Evolutionary conservation across 2,797 vertebrate genomes (phyloP).

Genomic region (Sphenodon punctatus): DNA sequence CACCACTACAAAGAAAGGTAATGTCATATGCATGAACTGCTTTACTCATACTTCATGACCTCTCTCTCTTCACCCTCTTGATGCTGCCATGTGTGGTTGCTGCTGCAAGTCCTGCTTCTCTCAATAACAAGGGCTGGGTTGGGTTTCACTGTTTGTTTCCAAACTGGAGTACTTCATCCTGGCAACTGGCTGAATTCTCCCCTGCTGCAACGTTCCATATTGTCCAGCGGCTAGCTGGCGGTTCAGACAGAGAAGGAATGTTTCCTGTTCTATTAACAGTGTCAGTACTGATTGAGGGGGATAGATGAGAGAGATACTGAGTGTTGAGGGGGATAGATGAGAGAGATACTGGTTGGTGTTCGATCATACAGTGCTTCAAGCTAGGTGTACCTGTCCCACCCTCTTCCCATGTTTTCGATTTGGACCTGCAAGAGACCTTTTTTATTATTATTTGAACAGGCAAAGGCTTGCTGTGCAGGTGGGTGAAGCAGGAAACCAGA

Average conservation of each 20-base stretch:
- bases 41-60: background rate
- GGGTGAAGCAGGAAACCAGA: background rate
- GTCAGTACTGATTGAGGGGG: too few relatives aligned
- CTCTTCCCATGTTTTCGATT: background rate
- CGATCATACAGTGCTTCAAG: background rate
- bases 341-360: background rate
- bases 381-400: background rate
- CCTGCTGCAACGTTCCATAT: background rate
- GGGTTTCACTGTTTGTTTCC: background rate
- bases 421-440: background rate
- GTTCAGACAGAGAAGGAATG: background rate
- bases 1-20: constrained; percentile 99
- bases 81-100: background rate
- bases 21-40: background rate
- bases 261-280: background rate
- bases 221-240: background rate
- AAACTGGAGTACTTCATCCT: background rate
- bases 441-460: background rate
- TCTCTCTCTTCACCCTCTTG: background rate
- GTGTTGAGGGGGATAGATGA: background rate
- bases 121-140: background rate
- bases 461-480: background rate
- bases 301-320: background rate
- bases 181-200: too few relatives aligned
- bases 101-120: background rate